Base-by-base conservation (phyloP, 2,113 vertebrate genomes). In the Numida meleagris region DNA sequence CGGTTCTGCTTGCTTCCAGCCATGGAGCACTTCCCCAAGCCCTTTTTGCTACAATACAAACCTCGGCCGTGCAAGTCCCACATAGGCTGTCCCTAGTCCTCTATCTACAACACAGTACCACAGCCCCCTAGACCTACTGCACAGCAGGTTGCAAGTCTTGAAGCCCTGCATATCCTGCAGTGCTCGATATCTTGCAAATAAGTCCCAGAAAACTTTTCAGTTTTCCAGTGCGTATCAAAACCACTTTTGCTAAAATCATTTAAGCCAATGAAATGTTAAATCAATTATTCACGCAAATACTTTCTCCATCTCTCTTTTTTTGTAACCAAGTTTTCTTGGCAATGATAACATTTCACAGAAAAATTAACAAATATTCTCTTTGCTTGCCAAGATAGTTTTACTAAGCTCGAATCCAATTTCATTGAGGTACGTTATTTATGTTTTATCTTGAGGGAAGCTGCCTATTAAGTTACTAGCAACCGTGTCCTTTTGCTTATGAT, bases 311-410 rank as follows among this genome's bases (percentile, higher is more conserved):
- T 96, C 87, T 95, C 77, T 12, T 95, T 94, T 53, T 92, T 95
- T 93, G 91, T 96, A 93, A 95, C 93, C 88, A 95, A 93, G 82
- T 95, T 95, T 95, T 93, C 94, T 94, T 97, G 95, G 96, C 96
- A 96, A 93, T 95, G 92, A 96, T 93, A 95, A 94, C 88, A 94
- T 95, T 96, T 93, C 95, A 95, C 82, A 93, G 93, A 86, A 95
- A 94, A 93, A 91, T 78, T 88, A 94, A 95, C 86, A 95, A 95
- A 96, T 93, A 91, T 78, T 91, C 94, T 95, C 82, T 79, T 95
- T 92, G 86, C 95, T 94, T 96, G 96, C 95, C 94, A 95, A 96
- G 93, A 96, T 94, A 91, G 95, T 96, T 96, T 96, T 83, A 86
- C 93, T 97, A 95, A 97, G 94, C 94, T 95, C 10, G 90, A 96